phyloP scores from a whole-genome alignment of 2,113 vertebrate genomes.

The Pygoscelis antarcticus region DNA sequence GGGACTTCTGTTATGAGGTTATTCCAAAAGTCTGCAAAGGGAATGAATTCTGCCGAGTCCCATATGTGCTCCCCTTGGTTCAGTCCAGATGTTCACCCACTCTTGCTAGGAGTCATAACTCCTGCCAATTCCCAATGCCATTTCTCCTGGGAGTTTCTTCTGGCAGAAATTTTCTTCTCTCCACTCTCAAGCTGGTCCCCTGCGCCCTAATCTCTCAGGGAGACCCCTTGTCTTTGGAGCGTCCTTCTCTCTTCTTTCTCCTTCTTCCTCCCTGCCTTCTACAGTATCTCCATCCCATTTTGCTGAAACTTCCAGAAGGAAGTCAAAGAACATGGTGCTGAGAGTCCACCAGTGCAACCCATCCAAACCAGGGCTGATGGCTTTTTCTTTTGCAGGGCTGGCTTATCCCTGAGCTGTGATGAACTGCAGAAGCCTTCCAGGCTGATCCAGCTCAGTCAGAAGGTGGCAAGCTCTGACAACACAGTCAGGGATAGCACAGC shows the following conservation, averaged over 20 bases:
- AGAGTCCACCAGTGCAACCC: background rate
- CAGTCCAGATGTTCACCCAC: background rate
- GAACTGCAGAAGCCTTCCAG: background rate
- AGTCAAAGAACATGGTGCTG: background rate
- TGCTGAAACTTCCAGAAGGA: background rate
- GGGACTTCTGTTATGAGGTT: background rate
- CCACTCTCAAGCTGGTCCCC: background rate
- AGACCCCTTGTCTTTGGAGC: background rate
- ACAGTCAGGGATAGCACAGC: background rate
- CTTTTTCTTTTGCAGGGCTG: background rate
- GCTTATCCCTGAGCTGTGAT: background rate
- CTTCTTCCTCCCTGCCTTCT: background rate
- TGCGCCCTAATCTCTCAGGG: rapidly evolving
- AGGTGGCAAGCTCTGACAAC: background rate
- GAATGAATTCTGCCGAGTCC: background rate
- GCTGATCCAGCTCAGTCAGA: background rate
- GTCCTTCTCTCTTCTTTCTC: background rate
- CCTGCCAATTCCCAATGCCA: background rate
- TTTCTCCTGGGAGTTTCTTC: background rate
- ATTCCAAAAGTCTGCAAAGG: background rate
- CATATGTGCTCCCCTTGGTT: background rate
- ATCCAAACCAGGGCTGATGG: background rate
- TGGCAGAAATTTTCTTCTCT: background rate
- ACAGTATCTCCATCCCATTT: background rate
- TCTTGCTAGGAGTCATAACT: background rate